Conservation (phyloP, 2,888 invertebrate species). For the Halictus ligatus region DNA sequence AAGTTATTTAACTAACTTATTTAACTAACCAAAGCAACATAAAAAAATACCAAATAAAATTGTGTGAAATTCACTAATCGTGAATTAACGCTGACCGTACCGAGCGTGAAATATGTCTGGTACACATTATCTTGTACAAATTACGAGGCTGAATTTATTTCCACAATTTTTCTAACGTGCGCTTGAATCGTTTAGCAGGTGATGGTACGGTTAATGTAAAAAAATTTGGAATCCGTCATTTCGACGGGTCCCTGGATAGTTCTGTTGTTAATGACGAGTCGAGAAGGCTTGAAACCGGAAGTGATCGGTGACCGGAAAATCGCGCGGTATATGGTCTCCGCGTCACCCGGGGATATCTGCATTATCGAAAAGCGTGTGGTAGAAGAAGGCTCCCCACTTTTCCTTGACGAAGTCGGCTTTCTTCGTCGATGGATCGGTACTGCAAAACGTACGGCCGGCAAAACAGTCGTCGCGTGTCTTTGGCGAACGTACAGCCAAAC, state of each 20-base stretch:
- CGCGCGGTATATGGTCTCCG: slow-evolving; percentile 31
- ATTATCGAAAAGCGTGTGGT: slow-evolving; percentile 60
- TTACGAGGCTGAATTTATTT: no score
- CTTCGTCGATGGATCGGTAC: slow-evolving; percentile 69
- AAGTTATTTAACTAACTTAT: no score
- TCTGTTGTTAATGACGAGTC: neutral
- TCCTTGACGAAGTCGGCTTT: slow-evolving; percentile 58
- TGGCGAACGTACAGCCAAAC: slow-evolving; percentile 60
- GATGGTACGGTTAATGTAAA: neutral
- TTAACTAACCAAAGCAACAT: no score
- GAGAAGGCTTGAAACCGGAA: slow-evolving; percentile 55
- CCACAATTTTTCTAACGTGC: no score
- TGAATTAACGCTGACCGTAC: no score
- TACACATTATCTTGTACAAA: no score
- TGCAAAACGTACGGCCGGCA: slow-evolving; percentile 59
- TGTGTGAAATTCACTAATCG: no score
- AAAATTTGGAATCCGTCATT: neutral
- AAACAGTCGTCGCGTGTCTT: slow-evolving; percentile 73
- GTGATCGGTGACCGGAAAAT: slow-evolving; percentile 48
- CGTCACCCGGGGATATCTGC: slow-evolving; percentile 60
- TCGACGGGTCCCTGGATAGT: neutral
- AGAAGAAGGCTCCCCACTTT: slow-evolving; percentile 67
- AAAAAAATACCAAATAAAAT: no score
- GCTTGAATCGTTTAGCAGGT: no score
- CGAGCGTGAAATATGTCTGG: no score